phyloP scores from a whole-genome alignment of 2,113 vertebrate genomes.

The Rynchops niger region DNA sequence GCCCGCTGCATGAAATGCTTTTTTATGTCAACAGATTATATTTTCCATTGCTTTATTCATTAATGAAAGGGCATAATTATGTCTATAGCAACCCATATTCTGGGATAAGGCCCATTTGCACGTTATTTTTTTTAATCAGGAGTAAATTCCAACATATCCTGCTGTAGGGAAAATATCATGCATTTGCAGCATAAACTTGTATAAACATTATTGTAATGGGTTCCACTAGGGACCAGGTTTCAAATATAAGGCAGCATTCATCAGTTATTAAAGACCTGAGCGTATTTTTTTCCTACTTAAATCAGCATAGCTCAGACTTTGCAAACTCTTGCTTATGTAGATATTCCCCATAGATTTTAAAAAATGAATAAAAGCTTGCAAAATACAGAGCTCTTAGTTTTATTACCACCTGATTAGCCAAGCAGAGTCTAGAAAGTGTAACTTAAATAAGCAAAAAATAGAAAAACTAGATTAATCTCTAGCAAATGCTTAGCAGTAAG shows the following conservation, averaged over 20 bases:
- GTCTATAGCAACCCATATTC: neutral
- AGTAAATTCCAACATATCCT: slow-evolving; percentile 16
- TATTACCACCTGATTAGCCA: slow-evolving; percentile 1
- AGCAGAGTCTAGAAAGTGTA: neutral
- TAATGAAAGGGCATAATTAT: neutral
- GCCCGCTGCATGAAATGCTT: neutral
- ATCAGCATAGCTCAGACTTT: neutral
- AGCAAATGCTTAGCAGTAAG: neutral
- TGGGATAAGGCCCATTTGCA: neutral
- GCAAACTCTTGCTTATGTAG: slow-evolving; percentile 18
- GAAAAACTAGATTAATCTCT: neutral
- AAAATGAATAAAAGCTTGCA: slow-evolving; percentile 6
- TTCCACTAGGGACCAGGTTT: slow-evolving; percentile 26
- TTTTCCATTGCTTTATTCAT: neutral
- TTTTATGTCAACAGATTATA: neutral
- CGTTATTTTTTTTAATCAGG: neutral
- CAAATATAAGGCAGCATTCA: slow-evolving; percentile 45
- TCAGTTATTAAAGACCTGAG: slow-evolving; percentile 26
- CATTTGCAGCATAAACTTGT: slow-evolving; percentile 35
- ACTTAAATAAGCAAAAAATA: neutral
- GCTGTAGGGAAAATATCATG: slow-evolving; percentile 5
- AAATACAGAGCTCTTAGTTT: slow-evolving; percentile 4
- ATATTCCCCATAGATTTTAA: neutral
- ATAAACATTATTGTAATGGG: slow-evolving; percentile 60
- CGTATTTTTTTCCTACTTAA: slow-evolving; percentile 32